phyloP scores from a whole-genome alignment of 2,888 invertebrate genomes.

The Rotaria socialis region DNA sequence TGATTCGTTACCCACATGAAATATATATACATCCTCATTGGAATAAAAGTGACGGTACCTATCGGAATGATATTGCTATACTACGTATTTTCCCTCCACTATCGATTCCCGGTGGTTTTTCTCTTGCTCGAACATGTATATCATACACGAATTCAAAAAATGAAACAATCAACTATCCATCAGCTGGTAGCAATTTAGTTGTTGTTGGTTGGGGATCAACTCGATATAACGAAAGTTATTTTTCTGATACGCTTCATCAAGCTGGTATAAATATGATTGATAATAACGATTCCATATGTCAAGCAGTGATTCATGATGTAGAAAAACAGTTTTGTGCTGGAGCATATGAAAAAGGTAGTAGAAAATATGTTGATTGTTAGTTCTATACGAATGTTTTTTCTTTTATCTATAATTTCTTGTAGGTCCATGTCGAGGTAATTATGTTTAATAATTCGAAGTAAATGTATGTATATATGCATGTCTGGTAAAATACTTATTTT shows the following conservation, averaged over 20 bases:
- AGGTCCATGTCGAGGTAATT: not conserved
- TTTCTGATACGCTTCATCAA: not conserved
- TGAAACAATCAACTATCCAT: not conserved
- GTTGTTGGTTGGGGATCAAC: not conserved
- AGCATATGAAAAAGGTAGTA: not conserved
- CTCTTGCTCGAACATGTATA: not conserved
- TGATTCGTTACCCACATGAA: not conserved
- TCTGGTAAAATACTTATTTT: not conserved
- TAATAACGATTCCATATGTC: not conserved
- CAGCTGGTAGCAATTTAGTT: not conserved
- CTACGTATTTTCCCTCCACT: not conserved
- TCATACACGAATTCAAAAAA: not conserved
- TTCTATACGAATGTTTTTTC: not conserved
- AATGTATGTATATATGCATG: not conserved
- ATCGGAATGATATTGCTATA: not conserved
- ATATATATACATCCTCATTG: not conserved
- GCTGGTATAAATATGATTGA: not conserved
- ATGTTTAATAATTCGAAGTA: too few relatives aligned
- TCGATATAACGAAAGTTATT: not conserved
- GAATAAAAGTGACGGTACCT: not conserved
- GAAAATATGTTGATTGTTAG: not conserved
- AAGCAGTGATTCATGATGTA: not conserved
- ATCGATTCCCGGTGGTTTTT: too few relatives aligned
- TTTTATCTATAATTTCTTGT: not conserved
- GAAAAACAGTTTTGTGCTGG: constrained; percentile 7